Evolutionary conservation across 2,888 invertebrate genomes (phyloP).

Genomic region (Andricus quercusramuli): DNA sequence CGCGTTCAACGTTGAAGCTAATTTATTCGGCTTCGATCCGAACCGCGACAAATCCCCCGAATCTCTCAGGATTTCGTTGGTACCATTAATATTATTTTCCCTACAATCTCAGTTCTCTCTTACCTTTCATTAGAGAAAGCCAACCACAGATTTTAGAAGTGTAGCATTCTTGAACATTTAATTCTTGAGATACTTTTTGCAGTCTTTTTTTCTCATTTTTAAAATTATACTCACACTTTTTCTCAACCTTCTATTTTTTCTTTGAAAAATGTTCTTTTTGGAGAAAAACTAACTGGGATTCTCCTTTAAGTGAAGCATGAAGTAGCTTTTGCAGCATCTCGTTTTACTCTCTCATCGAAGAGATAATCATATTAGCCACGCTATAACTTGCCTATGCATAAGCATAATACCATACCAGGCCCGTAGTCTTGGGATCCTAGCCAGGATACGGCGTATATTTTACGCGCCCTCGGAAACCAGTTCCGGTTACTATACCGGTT

Average conservation of each 20-base stretch:
- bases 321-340: slow-evolving; percentile 35
- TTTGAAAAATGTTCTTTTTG: not conserved
- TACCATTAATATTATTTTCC: slow-evolving; percentile 55
- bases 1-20: slow-evolving; percentile 81
- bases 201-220: not conserved
- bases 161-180: not conserved
- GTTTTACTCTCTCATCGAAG: slow-evolving; percentile 66
- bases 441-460: slow-evolving; percentile 72
- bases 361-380: slow-evolving; percentile 77
- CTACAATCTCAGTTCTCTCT: not conserved
- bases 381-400: slow-evolving; percentile 78
- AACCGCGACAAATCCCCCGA: slow-evolving; percentile 75
- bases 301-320: not conserved
- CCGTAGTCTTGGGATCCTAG: slow-evolving; percentile 71
- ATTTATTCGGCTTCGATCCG: slow-evolving; percentile 84
- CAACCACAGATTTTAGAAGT: not conserved
- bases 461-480: slow-evolving; percentile 61
- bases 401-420: slow-evolving; percentile 72
- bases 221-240: not conserved
- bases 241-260: too few relatives aligned
- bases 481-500: slow-evolving; percentile 42
- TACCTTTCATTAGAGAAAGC: not conserved
- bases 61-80: slow-evolving; percentile 57
- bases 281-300: not conserved
- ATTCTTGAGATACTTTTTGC: not conserved